Conservation (phyloP, 2,888 invertebrate species). For the Chymomyza amoena region DNA sequence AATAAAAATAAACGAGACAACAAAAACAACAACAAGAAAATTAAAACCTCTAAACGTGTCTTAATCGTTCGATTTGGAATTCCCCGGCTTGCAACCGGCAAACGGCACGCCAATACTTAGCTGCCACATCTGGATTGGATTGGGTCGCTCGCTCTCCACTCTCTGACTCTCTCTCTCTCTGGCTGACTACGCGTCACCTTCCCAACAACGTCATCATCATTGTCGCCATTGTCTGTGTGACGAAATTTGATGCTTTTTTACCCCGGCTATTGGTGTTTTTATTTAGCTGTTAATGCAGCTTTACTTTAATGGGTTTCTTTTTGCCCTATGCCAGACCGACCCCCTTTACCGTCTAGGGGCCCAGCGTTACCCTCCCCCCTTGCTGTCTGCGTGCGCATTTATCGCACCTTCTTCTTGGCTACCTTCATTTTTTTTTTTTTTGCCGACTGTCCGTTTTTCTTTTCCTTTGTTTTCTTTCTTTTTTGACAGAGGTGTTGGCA, state of each 20-base stretch:
- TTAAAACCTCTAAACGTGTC: slow-evolving; percentile 47
- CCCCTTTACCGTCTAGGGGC: neutral
- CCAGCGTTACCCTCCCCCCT: neutral
- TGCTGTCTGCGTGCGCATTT: slow-evolving; percentile 30
- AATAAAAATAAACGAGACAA: slow-evolving; percentile 21
- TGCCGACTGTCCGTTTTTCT: slow-evolving; percentile 30
- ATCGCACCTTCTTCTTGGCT: slow-evolving; percentile 42
- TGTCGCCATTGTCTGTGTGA: slow-evolving; percentile 31
- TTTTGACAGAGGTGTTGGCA: slow-evolving; percentile 49
- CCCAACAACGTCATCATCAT: neutral
- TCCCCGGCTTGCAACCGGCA: slow-evolving; percentile 16
- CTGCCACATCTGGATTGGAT: neutral
- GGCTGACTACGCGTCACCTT: neutral
- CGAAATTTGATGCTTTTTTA: slow-evolving; percentile 52
- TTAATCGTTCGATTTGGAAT: slow-evolving; percentile 54
- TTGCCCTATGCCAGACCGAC: slow-evolving; percentile 10
- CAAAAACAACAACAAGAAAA: slow-evolving; percentile 30
- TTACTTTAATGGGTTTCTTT: slow-evolving; percentile 59
- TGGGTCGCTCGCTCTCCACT: neutral
- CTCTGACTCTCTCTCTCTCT: neutral
- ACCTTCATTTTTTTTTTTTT: slow-evolving; percentile 5
- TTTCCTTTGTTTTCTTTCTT: slow-evolving; percentile 5
- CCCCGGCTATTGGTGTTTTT: slow-evolving; percentile 41
- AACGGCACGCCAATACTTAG: neutral
- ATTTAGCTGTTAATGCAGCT: slow-evolving; percentile 62